Conservation (phyloP, 2,888 invertebrate genomes). For the Aethes cnicana region DNA sequence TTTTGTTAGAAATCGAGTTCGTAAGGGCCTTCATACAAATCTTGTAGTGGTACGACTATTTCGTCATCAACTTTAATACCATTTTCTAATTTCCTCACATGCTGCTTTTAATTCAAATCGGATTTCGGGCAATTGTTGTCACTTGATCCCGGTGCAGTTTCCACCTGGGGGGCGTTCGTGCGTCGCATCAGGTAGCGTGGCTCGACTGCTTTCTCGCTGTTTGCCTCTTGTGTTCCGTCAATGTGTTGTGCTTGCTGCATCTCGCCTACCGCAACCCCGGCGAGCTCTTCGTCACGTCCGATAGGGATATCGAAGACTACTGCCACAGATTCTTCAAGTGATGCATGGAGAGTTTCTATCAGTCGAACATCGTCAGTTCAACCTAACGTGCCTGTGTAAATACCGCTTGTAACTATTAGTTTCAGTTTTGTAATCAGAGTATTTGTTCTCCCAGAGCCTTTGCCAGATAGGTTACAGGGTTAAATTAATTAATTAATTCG, state of each 20-base stretch:
- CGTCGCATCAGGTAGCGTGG: constrained; percentile 92
- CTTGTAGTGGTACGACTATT: constrained; percentile 22
- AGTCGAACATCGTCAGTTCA: constrained; percentile 8
- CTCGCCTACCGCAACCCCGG: constrained; percentile 73
- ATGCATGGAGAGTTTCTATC: constrained; percentile 36
- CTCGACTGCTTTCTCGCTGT: constrained; percentile 87
- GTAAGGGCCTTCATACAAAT: background rate
- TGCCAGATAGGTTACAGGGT: constrained; percentile 13
- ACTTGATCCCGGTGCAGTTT: constrained; percentile 68
- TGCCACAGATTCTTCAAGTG: constrained; percentile 61
- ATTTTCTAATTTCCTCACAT: constrained; percentile 74
- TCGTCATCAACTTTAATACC: constrained; percentile 43
- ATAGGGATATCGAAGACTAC: constrained; percentile 66
- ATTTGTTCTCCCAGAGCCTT: constrained; percentile 14
- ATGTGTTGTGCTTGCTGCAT: constrained; percentile 85
- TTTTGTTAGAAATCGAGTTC: too few relatives aligned
- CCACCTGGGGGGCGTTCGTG: constrained; percentile 80
- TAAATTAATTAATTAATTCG: constrained; percentile 19
- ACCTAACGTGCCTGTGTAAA: constrained; percentile 22
- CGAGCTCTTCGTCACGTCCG: constrained; percentile 49
- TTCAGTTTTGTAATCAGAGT: background rate
- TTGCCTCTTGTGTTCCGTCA: constrained; percentile 85
- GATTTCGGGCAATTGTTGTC: constrained; percentile 57
- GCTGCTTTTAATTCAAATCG: constrained; percentile 73
- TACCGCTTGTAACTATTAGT: constrained; percentile 22